phyloP scores from a whole-genome alignment of 2,797 vertebrate genomes.

The Setipinna tenuifilis region DNA sequence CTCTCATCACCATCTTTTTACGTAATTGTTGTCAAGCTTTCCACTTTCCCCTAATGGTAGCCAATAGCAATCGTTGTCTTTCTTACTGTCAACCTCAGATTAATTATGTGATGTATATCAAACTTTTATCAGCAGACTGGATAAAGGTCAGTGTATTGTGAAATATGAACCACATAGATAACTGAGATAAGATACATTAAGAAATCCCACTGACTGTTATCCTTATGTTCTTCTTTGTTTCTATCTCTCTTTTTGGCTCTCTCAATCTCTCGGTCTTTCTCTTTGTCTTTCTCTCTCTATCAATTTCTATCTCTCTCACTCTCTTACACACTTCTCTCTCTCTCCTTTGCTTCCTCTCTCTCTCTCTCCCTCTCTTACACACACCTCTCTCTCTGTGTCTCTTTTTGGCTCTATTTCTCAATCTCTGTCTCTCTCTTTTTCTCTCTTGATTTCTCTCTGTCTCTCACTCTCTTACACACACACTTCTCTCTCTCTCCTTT shows the following conservation, averaged over 20 bases:
- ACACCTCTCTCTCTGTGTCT: background rate
- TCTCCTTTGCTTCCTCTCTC: no score
- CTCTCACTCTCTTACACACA: no score
- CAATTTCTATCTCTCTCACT: no score
- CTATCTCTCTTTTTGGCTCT: constrained; percentile 1
- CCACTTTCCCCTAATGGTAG: background rate
- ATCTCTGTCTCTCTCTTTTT: no score
- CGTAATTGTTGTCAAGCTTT: background rate
- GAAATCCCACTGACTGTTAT: background rate
- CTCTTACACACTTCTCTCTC: no score
- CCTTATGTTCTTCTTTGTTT: background rate
- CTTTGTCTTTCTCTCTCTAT: no score
- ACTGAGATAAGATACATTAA: background rate
- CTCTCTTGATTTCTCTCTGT: background rate
- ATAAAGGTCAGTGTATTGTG: background rate
- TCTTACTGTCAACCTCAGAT: background rate
- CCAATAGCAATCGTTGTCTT: background rate
- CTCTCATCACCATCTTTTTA: background rate
- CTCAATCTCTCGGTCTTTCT: no score
- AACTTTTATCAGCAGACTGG: background rate
- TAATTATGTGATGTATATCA: background rate
- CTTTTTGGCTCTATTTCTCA: constrained; percentile 8
- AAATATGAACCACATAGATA: background rate
- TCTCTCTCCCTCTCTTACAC: no score
- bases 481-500: no score